These are phyloP conservation scores for Nasonovia ribisnigri DNA, from an alignment of 2,888 invertebrate species.

Conservation along the genomic window DNA sequence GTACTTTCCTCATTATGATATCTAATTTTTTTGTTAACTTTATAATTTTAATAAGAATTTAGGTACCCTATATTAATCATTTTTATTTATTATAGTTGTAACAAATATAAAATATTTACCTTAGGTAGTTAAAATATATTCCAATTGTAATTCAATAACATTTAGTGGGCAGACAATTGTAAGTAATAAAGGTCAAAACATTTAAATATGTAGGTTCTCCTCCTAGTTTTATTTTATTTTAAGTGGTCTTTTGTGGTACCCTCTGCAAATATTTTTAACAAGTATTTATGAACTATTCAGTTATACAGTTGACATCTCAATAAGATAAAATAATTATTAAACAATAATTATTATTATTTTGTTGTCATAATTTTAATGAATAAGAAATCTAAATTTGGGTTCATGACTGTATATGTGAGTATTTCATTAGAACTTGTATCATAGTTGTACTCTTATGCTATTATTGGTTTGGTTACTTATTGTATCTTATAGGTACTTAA, in stretches of 20 bases:
- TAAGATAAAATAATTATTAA: not conserved
- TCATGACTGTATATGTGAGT: not conserved
- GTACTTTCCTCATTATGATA: not conserved
- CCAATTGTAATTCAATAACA: slow-evolving; percentile 18
- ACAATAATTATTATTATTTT: not conserved
- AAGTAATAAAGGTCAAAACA: slow-evolving; percentile 53
- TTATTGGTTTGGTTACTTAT: not conserved
- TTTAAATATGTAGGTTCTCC: slow-evolving; percentile 12
- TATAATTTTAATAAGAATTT: not conserved
- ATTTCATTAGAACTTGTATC: not conserved
- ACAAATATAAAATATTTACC: not conserved
- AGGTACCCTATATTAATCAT: not conserved
- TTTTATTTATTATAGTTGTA: slow-evolving; percentile 7
- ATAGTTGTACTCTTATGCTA: not conserved
- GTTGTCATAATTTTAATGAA: not conserved
- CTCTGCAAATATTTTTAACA: not conserved
- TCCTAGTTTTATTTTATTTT: slow-evolving; percentile 31
- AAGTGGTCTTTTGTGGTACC: slow-evolving; percentile 53
- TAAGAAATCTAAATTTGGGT: not conserved
- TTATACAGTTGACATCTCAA: not conserved
- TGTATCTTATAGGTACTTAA: not conserved
- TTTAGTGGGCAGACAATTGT: not conserved
- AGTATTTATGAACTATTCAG: not conserved
- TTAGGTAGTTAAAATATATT: not conserved
- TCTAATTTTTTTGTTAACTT: not conserved